Base-by-base conservation (phyloP, 2,888 invertebrate species). In the Gymnocheta viridis region DNA sequence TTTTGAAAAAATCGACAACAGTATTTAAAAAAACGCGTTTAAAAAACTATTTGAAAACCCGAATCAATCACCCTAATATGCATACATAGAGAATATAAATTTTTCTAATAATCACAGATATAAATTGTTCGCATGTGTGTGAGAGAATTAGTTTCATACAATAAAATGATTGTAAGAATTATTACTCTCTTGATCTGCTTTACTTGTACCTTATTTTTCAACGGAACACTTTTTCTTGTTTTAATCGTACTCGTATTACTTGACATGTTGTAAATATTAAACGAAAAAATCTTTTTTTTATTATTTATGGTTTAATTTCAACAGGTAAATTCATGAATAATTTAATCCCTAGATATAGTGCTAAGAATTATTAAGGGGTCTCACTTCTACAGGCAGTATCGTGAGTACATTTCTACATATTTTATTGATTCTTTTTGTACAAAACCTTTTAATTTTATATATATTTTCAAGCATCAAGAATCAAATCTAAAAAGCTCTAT, bases 241-340 rank as follows among this genome's bases (percentile, higher is more conserved):
- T 54, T 19, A n/a, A n/a, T n/a, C n/a, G n/a, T n/a, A n/a, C n/a
- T n/a, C n/a, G n/a, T n/a, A 38, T 27, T 56, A 22, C 19, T 51
- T 19, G 35, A 10, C 51, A 38, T 62, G 38, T 73, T 73, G 35
- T 51, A 51, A 32, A 51, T 27, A 62, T 27, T 35, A 49, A 29
- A 70, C 14, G 35, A 72, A 2, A 24, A 24, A 60, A 24, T 51
- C 6, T 35, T 35, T 17, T 17, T 29, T 35, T 0, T 56, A 14
- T 27, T 32, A 32, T 56, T 56, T 56, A 32, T 58, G 58, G 17
- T 58, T 47, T 12, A 73, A 12, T 60, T 49, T 19, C 17, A 51
- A 17, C 49, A 49, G 49, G 38, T 62, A 73, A 62, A 73, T 27
- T 27, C 17, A 14, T 38, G 27, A 35, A 14, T 51, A 24, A n/a